These are phyloP conservation scores for Blennius ocellaris DNA, from an alignment of 2,113 vertebrate genomes.

Conservation along the genomic window DNA sequence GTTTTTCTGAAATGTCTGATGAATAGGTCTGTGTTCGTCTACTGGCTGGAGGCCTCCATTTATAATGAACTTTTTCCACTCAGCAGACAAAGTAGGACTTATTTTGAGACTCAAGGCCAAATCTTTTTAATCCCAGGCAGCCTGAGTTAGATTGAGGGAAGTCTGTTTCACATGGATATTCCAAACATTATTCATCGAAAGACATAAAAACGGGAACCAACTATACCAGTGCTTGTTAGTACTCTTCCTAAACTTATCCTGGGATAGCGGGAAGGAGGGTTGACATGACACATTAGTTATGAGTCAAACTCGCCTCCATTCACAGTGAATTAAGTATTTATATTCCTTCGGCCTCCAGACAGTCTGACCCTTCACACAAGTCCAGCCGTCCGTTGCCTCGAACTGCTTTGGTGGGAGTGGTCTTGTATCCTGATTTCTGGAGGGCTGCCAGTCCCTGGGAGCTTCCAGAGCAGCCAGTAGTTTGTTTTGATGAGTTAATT, in stretches of 20 bases:
- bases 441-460: background rate
- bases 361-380: background rate
- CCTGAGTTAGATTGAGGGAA: constrained; percentile 7
- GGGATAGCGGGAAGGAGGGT: background rate
- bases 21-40: background rate
- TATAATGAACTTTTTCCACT: background rate
- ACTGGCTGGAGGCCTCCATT: background rate
- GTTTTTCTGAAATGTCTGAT: background rate
- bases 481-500: constrained; percentile 64
- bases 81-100: background rate
- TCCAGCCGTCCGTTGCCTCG: background rate
- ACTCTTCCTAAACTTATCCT: constrained; percentile 12
- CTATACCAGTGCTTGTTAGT: constrained; percentile 12
- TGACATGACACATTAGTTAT: constrained; percentile 5
- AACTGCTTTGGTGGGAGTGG: constrained; percentile 1
- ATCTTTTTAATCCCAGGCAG: background rate
- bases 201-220: constrained; percentile 10
- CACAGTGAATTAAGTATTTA: background rate
- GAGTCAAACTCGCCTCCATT: constrained; percentile 19
- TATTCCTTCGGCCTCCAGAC: background rate
- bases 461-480: constrained; percentile 41
- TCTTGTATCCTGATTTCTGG: constrained; percentile 14
- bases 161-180: constrained; percentile 32
- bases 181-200: constrained; percentile 8
- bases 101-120: background rate